Base-by-base conservation (phyloP, 64 coral and sea anemone genomes). In the Montipora cactus region DNA sequence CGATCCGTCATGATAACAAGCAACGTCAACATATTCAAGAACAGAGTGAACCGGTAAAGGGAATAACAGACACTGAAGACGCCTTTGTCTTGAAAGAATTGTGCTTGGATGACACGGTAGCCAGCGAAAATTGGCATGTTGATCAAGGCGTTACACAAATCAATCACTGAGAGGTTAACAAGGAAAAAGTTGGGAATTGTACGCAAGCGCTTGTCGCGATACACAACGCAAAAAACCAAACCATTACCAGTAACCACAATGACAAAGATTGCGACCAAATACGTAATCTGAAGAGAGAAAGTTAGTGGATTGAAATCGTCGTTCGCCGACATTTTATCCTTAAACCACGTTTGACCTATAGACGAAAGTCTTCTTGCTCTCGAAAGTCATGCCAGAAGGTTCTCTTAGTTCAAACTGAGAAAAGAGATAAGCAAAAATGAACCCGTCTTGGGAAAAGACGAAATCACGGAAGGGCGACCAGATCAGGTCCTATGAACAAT, bases 61-160 rank as follows among this genome's bases (percentile, higher is more conserved):
- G 88, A 89, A 19, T 47, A 47, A 66, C 75, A 48, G 2, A 47
- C 55, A 49, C 11, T 66, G 23, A 51, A 61, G 28, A 78, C 14
- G 46, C 57, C 44, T 18, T 79, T 73, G 8, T 74, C 88, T 11
- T 20, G 55, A 12, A 89, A 89, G 7, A 78, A 3, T 2, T 48
- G 9, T 25, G 7, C 19, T 9, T 67, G 58, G 51, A 55, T 44
- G 47, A 89, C 19, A 51, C 61, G 78, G 23, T 62, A 89, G 7
- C 74, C 74, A 8, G 25, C 75, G 52, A 89, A 89, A 3, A 89
- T 45, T n/a, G 88, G 88, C 75, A 89, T 89, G 74, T 89, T 89
- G 0, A 89, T 11, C 10, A 89, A 7, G 14, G 88, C 51, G 16
- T 89, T 79, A 14, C 49, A 62, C 5, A 78, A 23, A 37, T 89